These are phyloP conservation scores for Gavia stellata DNA, from an alignment of 2,113 vertebrate genomes.

Conservation along the genomic window DNA sequence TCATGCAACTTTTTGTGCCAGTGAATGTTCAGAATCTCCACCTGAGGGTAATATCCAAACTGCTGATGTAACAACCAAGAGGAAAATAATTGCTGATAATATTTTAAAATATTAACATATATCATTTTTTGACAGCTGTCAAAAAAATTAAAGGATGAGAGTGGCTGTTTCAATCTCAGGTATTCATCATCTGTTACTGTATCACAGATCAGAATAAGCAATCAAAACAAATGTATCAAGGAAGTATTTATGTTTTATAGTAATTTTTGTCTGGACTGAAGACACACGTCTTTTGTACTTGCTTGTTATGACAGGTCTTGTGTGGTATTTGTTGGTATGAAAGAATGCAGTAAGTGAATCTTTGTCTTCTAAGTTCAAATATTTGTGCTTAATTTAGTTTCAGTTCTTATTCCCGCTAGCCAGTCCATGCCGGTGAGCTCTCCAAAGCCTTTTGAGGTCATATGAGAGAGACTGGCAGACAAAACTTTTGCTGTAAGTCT, in stretches of 20 bases:
- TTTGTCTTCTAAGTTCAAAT: not conserved
- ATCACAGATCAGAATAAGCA: not conserved
- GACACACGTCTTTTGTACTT: not conserved
- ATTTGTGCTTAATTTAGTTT: not conserved
- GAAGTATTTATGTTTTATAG: not conserved
- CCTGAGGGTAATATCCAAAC: not conserved
- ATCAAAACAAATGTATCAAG: not conserved
- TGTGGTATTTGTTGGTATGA: not conserved
- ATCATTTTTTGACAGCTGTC: not conserved
- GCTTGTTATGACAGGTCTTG: not conserved
- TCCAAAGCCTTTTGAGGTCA: not conserved
- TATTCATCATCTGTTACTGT: not conserved
- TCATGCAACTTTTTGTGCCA: not conserved
- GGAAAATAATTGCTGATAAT: not conserved
- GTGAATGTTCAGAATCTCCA: not conserved
- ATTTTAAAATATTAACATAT: not conserved
- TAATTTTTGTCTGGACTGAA: not conserved
- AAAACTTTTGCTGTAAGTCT: not conserved
- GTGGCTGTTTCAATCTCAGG: not conserved
- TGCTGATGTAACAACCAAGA: not conserved
- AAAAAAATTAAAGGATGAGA: not conserved
- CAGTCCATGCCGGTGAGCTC: not conserved
- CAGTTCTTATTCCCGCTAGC: not conserved
- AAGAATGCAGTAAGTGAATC: not conserved
- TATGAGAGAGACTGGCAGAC: not conserved